Conservation (phyloP, 2,797 vertebrate species). For the Lutjanus campechanus region DNA sequence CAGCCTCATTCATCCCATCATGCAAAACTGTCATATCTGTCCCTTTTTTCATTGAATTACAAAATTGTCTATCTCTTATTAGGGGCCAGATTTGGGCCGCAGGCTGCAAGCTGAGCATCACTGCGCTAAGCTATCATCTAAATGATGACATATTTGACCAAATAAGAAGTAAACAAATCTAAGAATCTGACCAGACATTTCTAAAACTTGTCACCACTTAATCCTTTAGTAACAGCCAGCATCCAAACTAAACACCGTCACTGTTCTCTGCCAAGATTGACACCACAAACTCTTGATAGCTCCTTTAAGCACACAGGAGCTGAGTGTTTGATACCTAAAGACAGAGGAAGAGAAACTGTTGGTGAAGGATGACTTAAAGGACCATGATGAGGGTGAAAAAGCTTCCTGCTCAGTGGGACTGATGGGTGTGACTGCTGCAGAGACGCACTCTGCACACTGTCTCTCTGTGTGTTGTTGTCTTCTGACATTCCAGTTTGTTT, state of each 20-base stretch:
- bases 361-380: neutral
- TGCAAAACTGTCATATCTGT: no score
- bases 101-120: no score
- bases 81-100: no score
- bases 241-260: neutral
- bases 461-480: conserved; percentile 36
- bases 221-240: neutral
- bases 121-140: neutral
- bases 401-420: neutral
- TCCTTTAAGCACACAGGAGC: neutral
- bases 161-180: neutral
- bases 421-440: neutral
- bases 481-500: conserved; percentile 60
- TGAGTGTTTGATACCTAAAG: neutral
- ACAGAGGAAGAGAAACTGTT: neutral
- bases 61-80: no score
- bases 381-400: neutral
- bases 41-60: no score
- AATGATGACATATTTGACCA: neutral
- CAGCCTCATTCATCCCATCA: no score
- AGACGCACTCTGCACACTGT: neutral
- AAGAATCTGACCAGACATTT: no score
- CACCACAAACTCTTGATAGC: neutral
- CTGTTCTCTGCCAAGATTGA: neutral
- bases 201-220: neutral